Evolutionary conservation across 2,888 invertebrate genomes (phyloP), one percentile per base, ranked within the genome.

Genomic region (Tyria jacobaeae): DNA sequence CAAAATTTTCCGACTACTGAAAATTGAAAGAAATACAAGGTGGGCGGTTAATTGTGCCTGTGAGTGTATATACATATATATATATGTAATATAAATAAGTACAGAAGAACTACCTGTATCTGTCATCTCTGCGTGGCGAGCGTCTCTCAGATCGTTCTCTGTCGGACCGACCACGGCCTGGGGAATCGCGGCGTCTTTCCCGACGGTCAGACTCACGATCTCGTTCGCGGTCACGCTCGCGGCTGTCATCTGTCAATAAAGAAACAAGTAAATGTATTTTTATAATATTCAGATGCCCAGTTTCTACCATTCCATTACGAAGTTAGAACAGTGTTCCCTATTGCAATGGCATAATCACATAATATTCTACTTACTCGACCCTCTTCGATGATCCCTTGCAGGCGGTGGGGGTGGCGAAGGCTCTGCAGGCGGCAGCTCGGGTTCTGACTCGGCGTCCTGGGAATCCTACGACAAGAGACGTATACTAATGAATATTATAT

Each of bases 401-500:
- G 62, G 21, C 17, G 78, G 76, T 14, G 61, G 64, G 10, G 74
- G 63, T 15, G 81, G 78, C 59, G 80, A 71, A 24, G 84, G 76
- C 74, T 88, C 90, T 9, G 88, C 91, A 52, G 81, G 91, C 66
- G 92, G 92, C 85, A 91, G 79, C 85, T 93, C 93, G 50, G 91
- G 91, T 88, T 93, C 93, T 71, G 94, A 93, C 82, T 92, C 93
- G 3, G 73, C 89, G 17, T 78, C 86, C 76, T 91, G 90, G 21
- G 93, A 93, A 59, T 93, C 93, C 93, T 94, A 91, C 86, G 88
- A 83, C 89, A 89, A 91, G 73, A 85, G 62, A 83, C 56, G 63
- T 48, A 53, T 56, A 64, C 73, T 78, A 76, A 80, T 64, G 66
- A 58, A 31, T 17, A 59, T 41, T 12, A 12, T 44, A 21, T 12